A percentile compares a stretch with the other conserved stretches of the same genome.
Evolutionary conservation across 2,888 invertebrate species (phyloP).

Genomic region (Meta bourneti): DNA sequence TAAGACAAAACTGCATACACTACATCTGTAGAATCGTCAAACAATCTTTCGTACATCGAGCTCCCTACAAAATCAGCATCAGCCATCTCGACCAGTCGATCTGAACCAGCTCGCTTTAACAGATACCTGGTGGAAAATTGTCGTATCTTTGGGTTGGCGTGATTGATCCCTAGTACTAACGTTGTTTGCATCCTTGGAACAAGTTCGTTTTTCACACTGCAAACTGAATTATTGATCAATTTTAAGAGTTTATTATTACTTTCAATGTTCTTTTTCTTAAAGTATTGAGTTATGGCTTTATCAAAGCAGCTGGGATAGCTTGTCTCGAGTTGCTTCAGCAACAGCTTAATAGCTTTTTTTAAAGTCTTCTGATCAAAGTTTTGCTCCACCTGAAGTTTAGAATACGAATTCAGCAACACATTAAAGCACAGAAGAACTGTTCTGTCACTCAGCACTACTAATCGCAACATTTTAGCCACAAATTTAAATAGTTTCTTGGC

Average conservation of each 20-base stretch:
- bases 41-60: slow-evolving; percentile 82
- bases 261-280: slow-evolving; percentile 25
- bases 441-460: slow-evolving; percentile 9
- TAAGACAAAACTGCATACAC: slow-evolving; percentile 34
- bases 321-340: slow-evolving; percentile 33
- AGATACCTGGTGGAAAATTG: slow-evolving; percentile 86
- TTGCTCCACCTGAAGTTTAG: neutral
- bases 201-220: slow-evolving; percentile 78
- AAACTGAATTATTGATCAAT: slow-evolving; percentile 60
- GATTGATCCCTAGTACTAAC: slow-evolving; percentile 87
- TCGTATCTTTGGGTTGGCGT: slow-evolving; percentile 86
- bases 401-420: slow-evolving; percentile 7
- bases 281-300: slow-evolving; percentile 44
- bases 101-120: slow-evolving; percentile 82
- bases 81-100: slow-evolving; percentile 79
- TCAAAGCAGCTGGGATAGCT: slow-evolving; percentile 68
- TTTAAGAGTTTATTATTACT: slow-evolving; percentile 6
- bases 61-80: slow-evolving; percentile 82
- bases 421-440: slow-evolving; percentile 12
- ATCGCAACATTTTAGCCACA: neutral
- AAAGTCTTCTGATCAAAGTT: neutral
- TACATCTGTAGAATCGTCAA: slow-evolving; percentile 80
- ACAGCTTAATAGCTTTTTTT: neutral
- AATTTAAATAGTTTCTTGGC: neutral
- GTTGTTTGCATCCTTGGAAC: slow-evolving; percentile 80